Base-by-base conservation (phyloP, 2,113 vertebrate genomes). In the Isichthys henryi region DNA sequence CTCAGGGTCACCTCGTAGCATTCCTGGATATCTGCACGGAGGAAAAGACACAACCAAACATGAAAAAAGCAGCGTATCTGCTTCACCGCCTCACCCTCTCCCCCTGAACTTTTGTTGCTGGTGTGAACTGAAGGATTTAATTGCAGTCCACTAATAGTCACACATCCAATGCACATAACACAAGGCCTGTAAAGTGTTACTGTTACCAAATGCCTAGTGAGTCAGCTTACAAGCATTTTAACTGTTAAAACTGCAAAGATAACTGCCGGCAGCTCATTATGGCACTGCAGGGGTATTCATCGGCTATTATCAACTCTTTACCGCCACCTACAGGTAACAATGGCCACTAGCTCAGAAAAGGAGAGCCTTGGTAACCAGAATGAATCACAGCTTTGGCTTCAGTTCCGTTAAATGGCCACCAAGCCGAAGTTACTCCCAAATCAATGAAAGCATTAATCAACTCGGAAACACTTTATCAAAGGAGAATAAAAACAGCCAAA, bases 1-100 rank as follows among this genome's bases (percentile, higher is more conserved):
- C 94, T 94, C 94, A 96, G 94, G 92, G 96, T 96, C 93, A 96
- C 94, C 92, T 96, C 95, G 91, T 96, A 96, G 94, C 96, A 96
- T 93, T 96, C 96, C 92, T 96, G 96, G 93, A 96, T 96, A 94
- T 96, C 96, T 96, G 94, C 58, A 92, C 48, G 27, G 74, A 56
- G 23, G 46, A 5, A 80, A 17, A 82, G 53, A 87, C 10, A 74
- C 89, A 53, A 58, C 21, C 48, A 86, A 11, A 11, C 39, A 21
- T 48, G 82, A 27, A 48, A 19, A 70, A 13, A 66, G 0, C n/a
- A 31, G 1, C 48, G 13, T 3, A 11, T 11, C 10, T 23, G 35
- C 74, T 17, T 80, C 74, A 2, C 27, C 15, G 2, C 74, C 35
- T 4, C 0, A 58, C 9, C 17, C 35, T 39, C 11, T 56, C 39